Evolutionary conservation across 30 jellyfish, hydroid and myxozoan species (phyloP), one percentile per base, ranked within the genome.

Genomic region (Haliclystus octoradiatus): DNA sequence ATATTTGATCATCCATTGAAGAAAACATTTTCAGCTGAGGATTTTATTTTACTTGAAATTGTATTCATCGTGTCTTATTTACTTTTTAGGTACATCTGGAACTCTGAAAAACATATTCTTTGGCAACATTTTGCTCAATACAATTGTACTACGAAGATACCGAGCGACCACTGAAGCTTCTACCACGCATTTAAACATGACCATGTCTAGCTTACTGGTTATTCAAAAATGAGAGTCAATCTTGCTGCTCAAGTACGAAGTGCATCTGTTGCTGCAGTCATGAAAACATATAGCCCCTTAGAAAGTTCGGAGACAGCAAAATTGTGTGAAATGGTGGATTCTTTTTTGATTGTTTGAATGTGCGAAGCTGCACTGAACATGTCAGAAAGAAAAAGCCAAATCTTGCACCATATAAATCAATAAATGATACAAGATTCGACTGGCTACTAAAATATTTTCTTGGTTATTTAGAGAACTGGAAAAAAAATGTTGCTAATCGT

Each of bases 21-120:
- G n/a, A n/a, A n/a, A n/a, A n/a, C n/a, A n/a, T n/a, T n/a, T n/a
- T n/a, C n/a, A n/a, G n/a, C n/a, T n/a, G n/a, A n/a, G n/a, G n/a
- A n/a, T n/a, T n/a, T n/a, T n/a, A n/a, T n/a, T n/a, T n/a, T n/a
- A n/a, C n/a, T n/a, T n/a, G n/a, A n/a, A n/a, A n/a, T n/a, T n/a
- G n/a, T n/a, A n/a, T n/a, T n/a, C n/a, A n/a, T n/a, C n/a, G n/a
- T n/a, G n/a, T n/a, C n/a, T n/a, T n/a, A n/a, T n/a, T n/a, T n/a
- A n/a, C n/a, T n/a, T n/a, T n/a, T 84, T 33, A 26, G 90, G 66
- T 74, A 31, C 78, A 73, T 82, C 90, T 82, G 94, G 94, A 74
- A 82, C 64, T 78, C 62, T 82, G 94, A 89, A 14, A 69, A 25
- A 1, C 52, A 31, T 63, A 72, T 72, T 25, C 28, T 70, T 31